Evolutionary conservation across 2,113 vertebrate species (phyloP), one percentile per base, ranked within the genome.

Genomic region (Platycercus adscitus): DNA sequence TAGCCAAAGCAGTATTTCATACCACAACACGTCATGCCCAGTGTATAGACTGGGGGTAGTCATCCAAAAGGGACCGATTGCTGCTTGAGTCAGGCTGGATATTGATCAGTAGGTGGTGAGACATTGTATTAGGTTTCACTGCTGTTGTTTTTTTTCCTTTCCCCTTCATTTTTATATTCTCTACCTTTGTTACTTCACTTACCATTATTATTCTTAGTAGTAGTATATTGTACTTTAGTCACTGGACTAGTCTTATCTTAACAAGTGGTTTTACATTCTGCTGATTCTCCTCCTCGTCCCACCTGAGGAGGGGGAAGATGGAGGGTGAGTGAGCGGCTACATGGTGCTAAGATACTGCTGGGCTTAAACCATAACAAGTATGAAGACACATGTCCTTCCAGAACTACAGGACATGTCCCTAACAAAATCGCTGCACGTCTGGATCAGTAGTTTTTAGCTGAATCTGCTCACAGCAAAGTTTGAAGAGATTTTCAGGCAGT

Each of bases 321-420:
- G 13, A n/a, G 33, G 56, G 15, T 35, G 13, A 23, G 33, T 58
- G 56, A 58, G 33, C 6, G 4, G 55, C 33, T 56, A 13, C 56
- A 24, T 15, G 33, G 21, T 15, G 21, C 21, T 58, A 35, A 58
- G 33, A 13, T 58, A 58, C 56, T 58, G 56, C 33, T n/a, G 33
- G n/a, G 21, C 33, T 58, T 58, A 58, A 35, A n/a, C 33, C 33
- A 58, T 1, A 5, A 15, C 33, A 19, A 11, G 1, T 49, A 2
- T n/a, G 3, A 83, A 35, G 37, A 41, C 1, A 3, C 9, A 3
- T 24, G 50, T 66, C 20, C 50, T 4, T 64, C 65, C 31, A 50
- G 50, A n/a, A 14, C 17, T 47, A 43, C 0, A 1, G 66, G 25
- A 28, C 18, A 26, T 2, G 0, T 31, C 12, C 46, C 53, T 60